Base-by-base conservation (phyloP, 2,797 vertebrate species). In the Acestrorhynchus altus region DNA sequence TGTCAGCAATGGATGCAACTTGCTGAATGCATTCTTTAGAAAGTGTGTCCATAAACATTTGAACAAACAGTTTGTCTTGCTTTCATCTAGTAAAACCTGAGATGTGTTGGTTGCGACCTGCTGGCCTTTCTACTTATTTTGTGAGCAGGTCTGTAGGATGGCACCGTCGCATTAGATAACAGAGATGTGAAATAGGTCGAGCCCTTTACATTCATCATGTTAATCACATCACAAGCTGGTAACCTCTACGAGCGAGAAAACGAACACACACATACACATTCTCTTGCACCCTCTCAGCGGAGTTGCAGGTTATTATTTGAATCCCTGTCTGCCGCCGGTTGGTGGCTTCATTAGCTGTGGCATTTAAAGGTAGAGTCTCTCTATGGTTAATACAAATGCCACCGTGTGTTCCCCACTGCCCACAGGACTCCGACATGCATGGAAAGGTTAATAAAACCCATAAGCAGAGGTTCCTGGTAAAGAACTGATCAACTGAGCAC, bases 321-420 rank as follows among this genome's bases (percentile, higher is more conserved):
- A 57, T 68, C 81, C 81, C 84, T 64, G 71, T 56, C 81, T 85
- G 69, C 81, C 73, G 80, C 83, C 74, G 72, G 79, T 77, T 79
- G 81, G 84, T 83, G 76, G 85, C 89, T 92, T 92, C 87, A 92
- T 92, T 92, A 92, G 84, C 82, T 84, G 71, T 92, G 90, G 90
- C 91, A 92, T 93, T 93, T 92, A 92, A 84, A 74, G 74, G 71
- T 86, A 89, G 82, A 87, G 79, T 82, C 81, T 83, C 82, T 86
- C 90, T 84, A 86, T 87, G 83, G 81, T 81, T 84, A 87, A 88
- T 90, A 91, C 87, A 92, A 92, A 92, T 90, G 89, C 85, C 89
- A 88, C 74, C 78, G 74, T 87, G 87, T 78, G 40, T 84, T 81
- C 64, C 22, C 71, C 83, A 67, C 78, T 75, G 80, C 86, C 86